Evolutionary conservation across 2,797 vertebrate species (phyloP).

Genomic region (Sciurus carolinensis): DNA sequence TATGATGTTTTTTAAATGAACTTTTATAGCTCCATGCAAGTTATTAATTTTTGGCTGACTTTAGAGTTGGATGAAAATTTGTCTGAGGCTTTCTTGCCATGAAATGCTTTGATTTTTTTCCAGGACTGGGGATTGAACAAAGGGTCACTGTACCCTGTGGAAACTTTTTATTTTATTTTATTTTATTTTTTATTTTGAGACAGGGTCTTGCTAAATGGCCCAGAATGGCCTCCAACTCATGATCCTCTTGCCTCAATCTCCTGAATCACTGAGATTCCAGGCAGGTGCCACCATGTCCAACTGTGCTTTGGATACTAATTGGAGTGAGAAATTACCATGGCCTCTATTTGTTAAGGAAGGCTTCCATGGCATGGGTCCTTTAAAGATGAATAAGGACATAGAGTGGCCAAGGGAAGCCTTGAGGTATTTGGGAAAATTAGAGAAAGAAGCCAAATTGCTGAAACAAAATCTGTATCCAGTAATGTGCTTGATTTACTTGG

Average conservation of each 20-base stretch:
- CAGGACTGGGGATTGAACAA: too few relatives aligned
- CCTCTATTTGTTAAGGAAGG: background rate
- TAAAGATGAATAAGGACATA: background rate
- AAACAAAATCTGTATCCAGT: constrained; percentile 3
- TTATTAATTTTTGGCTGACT: background rate
- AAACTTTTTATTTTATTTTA: too few relatives aligned
- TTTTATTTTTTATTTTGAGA: too few relatives aligned
- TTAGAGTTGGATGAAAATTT: constrained; percentile 18
- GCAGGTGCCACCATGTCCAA: too few relatives aligned
- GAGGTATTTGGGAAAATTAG: background rate
- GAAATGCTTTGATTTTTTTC: background rate
- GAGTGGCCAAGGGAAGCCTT: background rate
- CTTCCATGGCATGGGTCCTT: background rate
- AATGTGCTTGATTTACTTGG: too few relatives aligned
- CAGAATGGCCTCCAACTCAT: too few relatives aligned
- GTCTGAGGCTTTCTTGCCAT: background rate
- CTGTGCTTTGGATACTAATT: background rate
- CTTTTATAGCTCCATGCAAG: background rate
- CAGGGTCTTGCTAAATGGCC: too few relatives aligned
- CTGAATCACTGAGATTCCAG: too few relatives aligned
- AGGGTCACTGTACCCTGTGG: too few relatives aligned
- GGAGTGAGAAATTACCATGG: background rate
- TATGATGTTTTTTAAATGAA: background rate
- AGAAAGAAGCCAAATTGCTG: background rate
- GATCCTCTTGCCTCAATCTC: too few relatives aligned